Base-by-base conservation (phyloP, 2,113 vertebrate genomes). In the Phoenicopterus ruber region DNA sequence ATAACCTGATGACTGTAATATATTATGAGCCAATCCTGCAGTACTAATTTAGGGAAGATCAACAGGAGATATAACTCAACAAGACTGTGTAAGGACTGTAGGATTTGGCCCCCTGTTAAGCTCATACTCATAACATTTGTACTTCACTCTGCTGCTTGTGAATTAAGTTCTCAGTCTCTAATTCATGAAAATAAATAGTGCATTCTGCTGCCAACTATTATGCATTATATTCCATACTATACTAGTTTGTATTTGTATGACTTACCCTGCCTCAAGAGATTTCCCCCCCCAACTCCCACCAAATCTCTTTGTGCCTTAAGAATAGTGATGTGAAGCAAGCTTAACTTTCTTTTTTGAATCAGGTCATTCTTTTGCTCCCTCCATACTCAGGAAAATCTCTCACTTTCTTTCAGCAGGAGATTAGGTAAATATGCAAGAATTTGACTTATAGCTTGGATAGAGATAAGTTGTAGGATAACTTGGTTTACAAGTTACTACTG, bases 201-300 rank as follows among this genome's bases (percentile, higher is more conserved):
- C 24, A n/a, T 72, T 90, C 66, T 90, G 59, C 36, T 97, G 94
- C 92, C 93, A 96, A 47, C 76, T 76, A 77, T 96, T 97, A 95
- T 95, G 69, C 69, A 87, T 94, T 96, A 80, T 94, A 86, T 90
- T 94, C 81, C 67, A 84, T 80, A 52, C 47, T 89, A 54, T 78
- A 82, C 13, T 72, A 63, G 15, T 90, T 94, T 92, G 44, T 81
- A 78, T 86, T 76, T 76, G 20, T 78, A 57, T 80, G 54, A 54
- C n/a, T 92, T 88, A 63, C 18, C 8, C 34, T 74, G 31, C 42
- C 59, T 83, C 58, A 47, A 65, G 79, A 90, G 72, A 55, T 94
- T 91, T 76, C 7, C 62, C 25, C 40, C 38, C 5, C 18, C 46
- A 80, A 26, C 71, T 83, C 58, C 54, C 26, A 70, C 15, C 55